Percentiles rank a stretch among this genome's conserved stretches.
phyloP scores from a whole-genome alignment of 2,888 invertebrate genomes.

The Lithophane socia region DNA sequence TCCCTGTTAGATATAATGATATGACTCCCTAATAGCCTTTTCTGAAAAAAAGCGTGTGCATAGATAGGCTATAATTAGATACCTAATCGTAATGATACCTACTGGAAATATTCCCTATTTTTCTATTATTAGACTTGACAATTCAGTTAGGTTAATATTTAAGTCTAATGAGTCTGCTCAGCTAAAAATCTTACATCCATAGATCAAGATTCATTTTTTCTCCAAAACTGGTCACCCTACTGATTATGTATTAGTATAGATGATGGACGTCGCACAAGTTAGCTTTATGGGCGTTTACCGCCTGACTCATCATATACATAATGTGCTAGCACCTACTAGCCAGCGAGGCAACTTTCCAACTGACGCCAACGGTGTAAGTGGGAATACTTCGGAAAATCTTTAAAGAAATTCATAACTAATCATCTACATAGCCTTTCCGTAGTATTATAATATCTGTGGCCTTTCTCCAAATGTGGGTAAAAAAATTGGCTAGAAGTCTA shows the following conservation, averaged over 20 bases:
- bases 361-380: conserved; percentile 1
- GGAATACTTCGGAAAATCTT: neutral
- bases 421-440: neutral
- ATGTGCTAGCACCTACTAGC: conserved; percentile 26
- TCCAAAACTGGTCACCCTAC: conserved; percentile 24
- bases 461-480: neutral
- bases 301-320: conserved; percentile 43
- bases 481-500: no score
- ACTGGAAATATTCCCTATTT: no score
- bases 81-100: no score
- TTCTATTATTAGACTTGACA: no score
- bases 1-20: no score
- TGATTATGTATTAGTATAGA: conserved; percentile 51
- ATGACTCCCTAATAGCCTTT: no score
- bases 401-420: neutral
- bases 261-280: conserved; percentile 42
- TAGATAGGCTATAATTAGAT: no score
- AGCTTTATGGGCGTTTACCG: conserved; percentile 53
- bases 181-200: no score
- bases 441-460: no score
- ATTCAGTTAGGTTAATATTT: no score
- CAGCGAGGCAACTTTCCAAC: conserved; percentile 19
- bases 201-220: neutral
- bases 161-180: no score
- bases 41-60: no score